Conservation (phyloP, 2,797 vertebrate species). For the Gymnocypris eckloni region DNA sequence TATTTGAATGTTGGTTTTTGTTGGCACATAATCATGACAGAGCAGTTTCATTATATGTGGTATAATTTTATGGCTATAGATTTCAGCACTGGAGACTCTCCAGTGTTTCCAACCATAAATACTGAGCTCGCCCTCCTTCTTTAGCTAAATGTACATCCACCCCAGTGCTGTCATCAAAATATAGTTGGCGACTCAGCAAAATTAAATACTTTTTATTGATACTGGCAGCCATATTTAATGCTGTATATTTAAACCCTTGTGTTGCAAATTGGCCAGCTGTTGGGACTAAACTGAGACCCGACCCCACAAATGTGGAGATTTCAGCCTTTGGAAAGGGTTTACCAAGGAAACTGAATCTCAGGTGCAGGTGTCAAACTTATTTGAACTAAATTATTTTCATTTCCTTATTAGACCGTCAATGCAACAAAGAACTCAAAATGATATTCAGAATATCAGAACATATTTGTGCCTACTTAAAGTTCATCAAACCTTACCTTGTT, state of each 20-base stretch:
- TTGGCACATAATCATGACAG: slow-evolving; percentile 55
- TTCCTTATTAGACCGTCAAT: background rate
- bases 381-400: background rate
- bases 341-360: slow-evolving; percentile 9
- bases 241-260: slow-evolving; percentile 55
- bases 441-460: background rate
- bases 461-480: background rate
- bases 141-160: slow-evolving; percentile 63
- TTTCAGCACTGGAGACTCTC: slow-evolving; percentile 64
- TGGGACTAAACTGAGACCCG: slow-evolving; percentile 63
- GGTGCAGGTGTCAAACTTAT: slow-evolving; percentile 8
- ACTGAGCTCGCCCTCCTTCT: slow-evolving; percentile 56
- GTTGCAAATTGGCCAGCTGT: slow-evolving; percentile 64
- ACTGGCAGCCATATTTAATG: slow-evolving; percentile 63
- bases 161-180: slow-evolving; percentile 71
- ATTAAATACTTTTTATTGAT: slow-evolving; percentile 66
- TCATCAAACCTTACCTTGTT: background rate
- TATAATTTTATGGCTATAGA: slow-evolving; percentile 61
- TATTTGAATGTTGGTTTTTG: slow-evolving; percentile 12
- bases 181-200: slow-evolving; percentile 68
- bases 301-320: slow-evolving; percentile 10
- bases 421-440: background rate
- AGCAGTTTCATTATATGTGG: slow-evolving; percentile 63
- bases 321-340: background rate
- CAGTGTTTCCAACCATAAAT: slow-evolving; percentile 65